Percentiles rank a stretch among this genome's conserved stretches.
Conservation (phyloP, 2,113 vertebrate genomes). For the Rhabdomys dilectus region DNA sequence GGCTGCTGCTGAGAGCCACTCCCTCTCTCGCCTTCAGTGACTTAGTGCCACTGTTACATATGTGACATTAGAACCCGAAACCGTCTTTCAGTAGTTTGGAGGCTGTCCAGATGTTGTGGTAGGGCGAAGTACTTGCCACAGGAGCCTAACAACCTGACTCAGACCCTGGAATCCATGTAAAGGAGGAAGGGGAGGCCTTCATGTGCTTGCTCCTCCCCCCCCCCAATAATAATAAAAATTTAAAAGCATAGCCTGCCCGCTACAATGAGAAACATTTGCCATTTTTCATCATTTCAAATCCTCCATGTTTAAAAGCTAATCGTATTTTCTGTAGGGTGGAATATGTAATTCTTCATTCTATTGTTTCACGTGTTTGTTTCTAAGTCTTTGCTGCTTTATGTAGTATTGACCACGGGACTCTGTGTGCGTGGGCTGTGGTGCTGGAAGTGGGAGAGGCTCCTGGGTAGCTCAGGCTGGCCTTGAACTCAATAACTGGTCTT, state of each 20-base stretch:
- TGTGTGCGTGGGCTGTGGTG: background rate
- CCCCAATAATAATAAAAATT: background rate
- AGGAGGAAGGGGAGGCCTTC: background rate
- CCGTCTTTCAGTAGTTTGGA: background rate
- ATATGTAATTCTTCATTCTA: background rate
- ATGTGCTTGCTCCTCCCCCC: background rate
- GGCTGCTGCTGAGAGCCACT: background rate
- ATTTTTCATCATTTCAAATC: background rate
- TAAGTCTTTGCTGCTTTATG: background rate
- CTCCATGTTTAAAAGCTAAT: background rate
- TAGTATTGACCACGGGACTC: background rate
- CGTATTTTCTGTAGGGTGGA: background rate
- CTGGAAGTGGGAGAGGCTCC: background rate
- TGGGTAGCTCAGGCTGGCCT: background rate
- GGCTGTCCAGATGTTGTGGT: background rate
- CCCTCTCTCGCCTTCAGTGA: fast-evolving
- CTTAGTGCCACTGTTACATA: background rate
- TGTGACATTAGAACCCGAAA: background rate
- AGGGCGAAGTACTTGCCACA: background rate
- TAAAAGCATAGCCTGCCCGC: background rate
- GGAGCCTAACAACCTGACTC: background rate
- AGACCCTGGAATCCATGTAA: background rate
- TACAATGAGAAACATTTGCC: background rate
- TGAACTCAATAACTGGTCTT: background rate
- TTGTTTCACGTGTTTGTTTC: background rate